phyloP scores from a whole-genome alignment of 2,888 invertebrate genomes.

The Lasioglossum figueresi region DNA sequence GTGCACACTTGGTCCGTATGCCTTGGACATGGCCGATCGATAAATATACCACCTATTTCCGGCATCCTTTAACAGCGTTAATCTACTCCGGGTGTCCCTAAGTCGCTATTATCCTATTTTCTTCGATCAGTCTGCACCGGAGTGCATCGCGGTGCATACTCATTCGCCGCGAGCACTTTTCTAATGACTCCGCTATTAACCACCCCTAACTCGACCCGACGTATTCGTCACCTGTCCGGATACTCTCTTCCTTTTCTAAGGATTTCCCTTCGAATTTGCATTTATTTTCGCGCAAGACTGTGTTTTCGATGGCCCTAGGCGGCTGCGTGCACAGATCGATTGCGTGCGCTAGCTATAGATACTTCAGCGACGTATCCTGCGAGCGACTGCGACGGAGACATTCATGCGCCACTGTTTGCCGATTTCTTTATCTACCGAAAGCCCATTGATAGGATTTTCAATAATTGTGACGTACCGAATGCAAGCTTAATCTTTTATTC shows the following conservation, averaged over 20 bases:
- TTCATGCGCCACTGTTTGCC: not conserved
- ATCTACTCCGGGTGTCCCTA: conserved; percentile 28
- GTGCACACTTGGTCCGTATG: conserved; percentile 31
- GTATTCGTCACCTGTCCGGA: not conserved
- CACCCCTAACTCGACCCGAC: not conserved
- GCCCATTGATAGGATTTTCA: not conserved
- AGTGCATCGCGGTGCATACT: not conserved
- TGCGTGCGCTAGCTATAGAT: not conserved
- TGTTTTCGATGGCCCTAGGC: not conserved
- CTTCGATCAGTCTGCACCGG: conserved; percentile 3
- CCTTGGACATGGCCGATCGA: conserved; percentile 46
- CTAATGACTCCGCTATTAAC: conserved; percentile 1
- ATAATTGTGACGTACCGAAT: too few species aligned
- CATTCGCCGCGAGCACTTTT: not conserved
- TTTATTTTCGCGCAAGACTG: not conserved
- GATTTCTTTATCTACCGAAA: not conserved
- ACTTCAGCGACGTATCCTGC: not conserved
- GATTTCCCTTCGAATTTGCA: not conserved
- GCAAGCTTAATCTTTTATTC: too few species aligned
- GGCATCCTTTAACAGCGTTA: conserved; percentile 44
- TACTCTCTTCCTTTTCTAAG: not conserved
- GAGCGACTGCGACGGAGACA: not conserved
- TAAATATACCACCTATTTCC: conserved; percentile 59
- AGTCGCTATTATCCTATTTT: conserved; percentile 38
- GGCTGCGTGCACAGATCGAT: not conserved